Conservation (phyloP, 53 echinoderm and acorn worm species). For the Stichopus horrens region DNA sequence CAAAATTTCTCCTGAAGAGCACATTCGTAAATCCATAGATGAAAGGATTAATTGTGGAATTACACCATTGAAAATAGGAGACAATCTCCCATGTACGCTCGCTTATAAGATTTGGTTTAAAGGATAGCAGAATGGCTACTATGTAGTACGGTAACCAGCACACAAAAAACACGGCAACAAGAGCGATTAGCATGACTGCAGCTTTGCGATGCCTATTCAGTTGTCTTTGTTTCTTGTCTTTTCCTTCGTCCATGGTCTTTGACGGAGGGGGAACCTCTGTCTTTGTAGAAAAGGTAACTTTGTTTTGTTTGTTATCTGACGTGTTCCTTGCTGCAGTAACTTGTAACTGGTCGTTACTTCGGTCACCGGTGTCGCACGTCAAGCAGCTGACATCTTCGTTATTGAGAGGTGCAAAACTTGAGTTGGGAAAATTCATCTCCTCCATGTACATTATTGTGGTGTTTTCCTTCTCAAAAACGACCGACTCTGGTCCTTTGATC, state of each 20-base stretch:
- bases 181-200: slow-evolving; percentile 63
- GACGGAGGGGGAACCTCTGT: too few species aligned
- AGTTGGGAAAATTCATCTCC: too few species aligned
- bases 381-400: too few species aligned
- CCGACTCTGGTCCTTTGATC: neutral
- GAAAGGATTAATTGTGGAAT: slow-evolving; percentile 87
- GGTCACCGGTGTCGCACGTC: too few species aligned
- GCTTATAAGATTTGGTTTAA: slow-evolving; percentile 61
- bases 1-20: slow-evolving; percentile 67
- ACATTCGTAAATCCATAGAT: slow-evolving; percentile 79
- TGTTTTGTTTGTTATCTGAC: too few species aligned
- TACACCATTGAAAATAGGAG: slow-evolving; percentile 84
- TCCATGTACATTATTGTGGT: too few species aligned
- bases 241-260: neutral
- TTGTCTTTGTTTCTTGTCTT: neutral
- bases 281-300: too few species aligned
- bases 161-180: slow-evolving; percentile 74
- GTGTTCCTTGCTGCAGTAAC: too few species aligned
- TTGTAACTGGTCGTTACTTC: too few species aligned
- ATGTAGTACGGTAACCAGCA: slow-evolving; percentile 83
- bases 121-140: slow-evolving; percentile 53
- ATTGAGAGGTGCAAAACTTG: too few species aligned
- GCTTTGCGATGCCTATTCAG: slow-evolving; percentile 67
- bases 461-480: too few species aligned
- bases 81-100: slow-evolving; percentile 64